A percentile compares a stretch with the other conserved stretches of the same genome.
phyloP scores from a whole-genome alignment of 1,140 invertebrate species.

The Archivesica marissinica region DNA sequence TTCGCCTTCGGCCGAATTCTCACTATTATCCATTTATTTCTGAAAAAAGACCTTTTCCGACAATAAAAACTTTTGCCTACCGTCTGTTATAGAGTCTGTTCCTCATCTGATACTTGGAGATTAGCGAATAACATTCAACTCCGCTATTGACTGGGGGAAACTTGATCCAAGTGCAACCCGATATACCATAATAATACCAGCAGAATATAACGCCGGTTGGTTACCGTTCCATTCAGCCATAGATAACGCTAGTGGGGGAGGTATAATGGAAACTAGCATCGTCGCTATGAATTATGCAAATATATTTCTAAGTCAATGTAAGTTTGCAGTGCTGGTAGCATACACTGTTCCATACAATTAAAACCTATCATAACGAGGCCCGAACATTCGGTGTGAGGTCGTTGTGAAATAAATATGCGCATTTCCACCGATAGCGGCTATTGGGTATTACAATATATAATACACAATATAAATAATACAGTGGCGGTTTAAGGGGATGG shows the following conservation, averaged over 20 bases:
- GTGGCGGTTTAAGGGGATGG: too few relatives aligned
- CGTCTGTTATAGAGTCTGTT: conserved; percentile 26
- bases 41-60: not conserved
- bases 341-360: not conserved
- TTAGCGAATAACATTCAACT: conserved; percentile 35
- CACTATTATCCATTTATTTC: conserved; percentile 39
- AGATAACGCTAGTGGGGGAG: not conserved
- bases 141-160: conserved; percentile 56
- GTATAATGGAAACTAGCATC: not conserved
- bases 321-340: not conserved
- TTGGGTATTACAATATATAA: not conserved
- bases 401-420: not conserved
- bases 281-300: not conserved
- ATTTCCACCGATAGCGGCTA: too few relatives aligned
- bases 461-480: not conserved
- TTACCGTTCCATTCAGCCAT: not conserved
- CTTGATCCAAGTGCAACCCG: conserved; percentile 32
- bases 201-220: conserved; percentile 20
- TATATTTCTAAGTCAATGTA: not conserved
- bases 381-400: not conserved
- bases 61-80: conserved; percentile 38
- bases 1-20: conserved; percentile 16
- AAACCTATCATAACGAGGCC: not conserved
- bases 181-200: conserved; percentile 38
- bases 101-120: conserved; percentile 31